phyloP scores from a whole-genome alignment of 2,797 vertebrate species.

The Halcyon chelicuti region DNA sequence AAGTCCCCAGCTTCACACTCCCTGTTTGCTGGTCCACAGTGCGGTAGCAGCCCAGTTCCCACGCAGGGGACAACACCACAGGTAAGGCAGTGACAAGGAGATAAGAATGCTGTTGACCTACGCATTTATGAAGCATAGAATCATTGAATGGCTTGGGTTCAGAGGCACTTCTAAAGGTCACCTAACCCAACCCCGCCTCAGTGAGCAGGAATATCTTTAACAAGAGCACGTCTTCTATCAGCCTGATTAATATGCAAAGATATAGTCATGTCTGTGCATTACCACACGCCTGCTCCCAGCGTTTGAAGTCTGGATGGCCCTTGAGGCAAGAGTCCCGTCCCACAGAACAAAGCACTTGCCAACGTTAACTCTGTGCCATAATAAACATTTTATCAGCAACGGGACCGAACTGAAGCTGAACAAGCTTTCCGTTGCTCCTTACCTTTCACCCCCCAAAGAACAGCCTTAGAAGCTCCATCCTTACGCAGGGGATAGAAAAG shows the following conservation, averaged over 20 bases:
- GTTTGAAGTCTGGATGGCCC: not conserved
- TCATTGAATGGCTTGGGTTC: not conserved
- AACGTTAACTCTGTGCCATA: not conserved
- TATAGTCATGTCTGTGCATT: not conserved
- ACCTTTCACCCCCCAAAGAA: slow-evolving; percentile 1
- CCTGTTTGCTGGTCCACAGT: not conserved
- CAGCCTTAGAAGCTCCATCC: not conserved
- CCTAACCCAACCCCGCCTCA: not conserved
- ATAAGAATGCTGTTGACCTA: not conserved
- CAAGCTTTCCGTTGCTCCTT: not conserved
- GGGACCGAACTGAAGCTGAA: not conserved
- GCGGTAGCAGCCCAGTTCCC: not conserved
- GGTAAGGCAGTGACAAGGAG: not conserved
- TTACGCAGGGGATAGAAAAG: not conserved
- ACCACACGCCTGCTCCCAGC: not conserved
- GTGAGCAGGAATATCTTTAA: not conserved
- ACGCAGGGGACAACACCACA: not conserved
- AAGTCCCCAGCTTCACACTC: not conserved
- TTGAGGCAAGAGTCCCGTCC: not conserved
- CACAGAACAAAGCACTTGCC: not conserved
- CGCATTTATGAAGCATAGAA: not conserved
- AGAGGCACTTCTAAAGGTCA: not conserved
- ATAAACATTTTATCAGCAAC: not conserved
- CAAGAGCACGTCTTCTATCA: not conserved
- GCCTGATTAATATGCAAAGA: not conserved